phyloP scores from a whole-genome alignment of 2,888 invertebrate species.

The Tetragonisca angustula region DNA sequence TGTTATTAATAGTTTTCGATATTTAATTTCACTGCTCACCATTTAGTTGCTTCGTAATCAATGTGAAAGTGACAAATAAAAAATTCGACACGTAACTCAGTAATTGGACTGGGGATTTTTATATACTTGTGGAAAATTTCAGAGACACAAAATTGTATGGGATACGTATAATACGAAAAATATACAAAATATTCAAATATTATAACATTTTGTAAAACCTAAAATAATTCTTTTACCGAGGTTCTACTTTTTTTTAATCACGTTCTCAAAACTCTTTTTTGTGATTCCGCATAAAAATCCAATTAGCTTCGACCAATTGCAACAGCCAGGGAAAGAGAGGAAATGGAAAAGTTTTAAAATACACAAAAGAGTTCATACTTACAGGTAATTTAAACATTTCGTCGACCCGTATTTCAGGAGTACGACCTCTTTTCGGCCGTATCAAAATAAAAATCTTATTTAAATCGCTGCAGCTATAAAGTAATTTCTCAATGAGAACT shows the following conservation, averaged over 20 bases:
- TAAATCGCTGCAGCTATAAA: slow-evolving; percentile 81
- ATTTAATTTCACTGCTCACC: background rate
- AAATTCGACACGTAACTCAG: background rate
- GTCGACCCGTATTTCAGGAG: slow-evolving; percentile 79
- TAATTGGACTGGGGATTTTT: background rate
- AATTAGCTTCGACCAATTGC: background rate
- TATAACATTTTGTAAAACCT: no score
- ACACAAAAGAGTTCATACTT: slow-evolving; percentile 36
- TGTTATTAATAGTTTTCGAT: background rate
- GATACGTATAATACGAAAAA: no score
- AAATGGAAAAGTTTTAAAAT: background rate
- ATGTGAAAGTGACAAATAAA: background rate
- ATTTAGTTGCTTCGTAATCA: background rate
- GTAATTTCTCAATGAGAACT: slow-evolving; percentile 83
- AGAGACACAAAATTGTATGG: no score
- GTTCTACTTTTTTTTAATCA: no score
- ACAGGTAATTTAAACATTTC: slow-evolving; percentile 82
- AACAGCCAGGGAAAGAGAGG: no score
- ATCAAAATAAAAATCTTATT: slow-evolving; percentile 82
- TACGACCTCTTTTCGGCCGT: slow-evolving; percentile 81
- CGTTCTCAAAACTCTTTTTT: no score
- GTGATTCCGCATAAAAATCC: no score
- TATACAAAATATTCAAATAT: no score
- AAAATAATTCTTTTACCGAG: no score
- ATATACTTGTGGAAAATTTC: no score